Evolutionary conservation across 2,797 vertebrate species (phyloP).

Genomic region (Cercopithecus petaurista): DNA sequence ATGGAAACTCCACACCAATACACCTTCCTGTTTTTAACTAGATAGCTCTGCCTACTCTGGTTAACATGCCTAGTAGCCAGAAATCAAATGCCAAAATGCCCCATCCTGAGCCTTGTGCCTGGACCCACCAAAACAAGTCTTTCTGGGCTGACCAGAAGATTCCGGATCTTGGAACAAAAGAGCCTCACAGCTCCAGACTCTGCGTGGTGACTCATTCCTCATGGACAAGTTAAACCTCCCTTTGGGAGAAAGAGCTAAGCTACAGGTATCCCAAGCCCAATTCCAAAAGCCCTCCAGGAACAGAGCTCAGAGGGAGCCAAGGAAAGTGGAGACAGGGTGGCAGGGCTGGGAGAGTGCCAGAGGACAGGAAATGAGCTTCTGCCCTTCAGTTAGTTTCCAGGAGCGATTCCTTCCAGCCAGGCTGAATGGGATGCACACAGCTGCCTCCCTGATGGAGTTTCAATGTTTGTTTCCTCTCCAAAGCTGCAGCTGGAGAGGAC

Average conservation of each 20-base stretch:
- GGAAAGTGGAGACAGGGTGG: constrained; percentile 7
- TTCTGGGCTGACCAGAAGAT: constrained; percentile 44
- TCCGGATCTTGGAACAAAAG: constrained; percentile 51
- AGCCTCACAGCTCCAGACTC: constrained; percentile 12
- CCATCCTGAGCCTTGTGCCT: background rate
- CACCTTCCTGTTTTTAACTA: constrained; percentile 43
- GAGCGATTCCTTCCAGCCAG: constrained; percentile 53
- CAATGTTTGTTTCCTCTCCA: constrained; percentile 56
- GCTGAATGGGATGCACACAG: constrained; percentile 34
- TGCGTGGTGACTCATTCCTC: constrained; percentile 39
- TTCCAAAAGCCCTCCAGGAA: constrained; percentile 55
- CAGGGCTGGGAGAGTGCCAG: constrained; percentile 1
- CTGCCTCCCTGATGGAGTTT: constrained; percentile 59
- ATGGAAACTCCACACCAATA: background rate
- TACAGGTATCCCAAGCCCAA: constrained; percentile 39
- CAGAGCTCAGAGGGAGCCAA: background rate
- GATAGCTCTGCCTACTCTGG: background rate
- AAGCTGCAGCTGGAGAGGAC: constrained; percentile 53
- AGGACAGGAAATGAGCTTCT: constrained; percentile 49
- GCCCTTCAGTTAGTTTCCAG: constrained; percentile 55
- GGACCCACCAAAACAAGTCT: constrained; percentile 26
- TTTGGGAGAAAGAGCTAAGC: constrained; percentile 35
- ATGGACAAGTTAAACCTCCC: constrained; percentile 44
- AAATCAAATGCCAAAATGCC: constrained; percentile 45
- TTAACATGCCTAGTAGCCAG: background rate